Conservation (phyloP, 2,113 vertebrate genomes). For the Phocoena phocoena region DNA sequence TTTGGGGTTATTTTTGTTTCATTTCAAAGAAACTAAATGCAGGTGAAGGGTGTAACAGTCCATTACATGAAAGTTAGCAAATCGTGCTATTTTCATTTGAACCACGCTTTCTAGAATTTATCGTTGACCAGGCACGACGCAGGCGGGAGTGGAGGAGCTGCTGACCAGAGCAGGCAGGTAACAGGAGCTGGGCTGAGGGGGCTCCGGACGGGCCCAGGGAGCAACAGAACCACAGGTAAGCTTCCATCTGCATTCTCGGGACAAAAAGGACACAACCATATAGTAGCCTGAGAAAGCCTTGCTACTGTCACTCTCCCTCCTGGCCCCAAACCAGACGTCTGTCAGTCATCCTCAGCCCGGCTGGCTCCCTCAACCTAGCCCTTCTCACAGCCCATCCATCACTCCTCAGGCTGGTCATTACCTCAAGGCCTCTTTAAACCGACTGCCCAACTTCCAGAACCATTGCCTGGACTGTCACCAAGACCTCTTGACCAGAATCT, state of each 20-base stretch:
- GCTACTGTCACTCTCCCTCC: not conserved
- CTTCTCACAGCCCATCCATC: not conserved
- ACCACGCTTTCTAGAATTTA: not conserved
- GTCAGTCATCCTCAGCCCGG: rapidly evolving
- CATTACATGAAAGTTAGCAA: not conserved
- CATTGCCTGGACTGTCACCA: not conserved
- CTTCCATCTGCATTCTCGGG: not conserved
- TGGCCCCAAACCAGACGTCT: not conserved
- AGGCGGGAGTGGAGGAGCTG: not conserved
- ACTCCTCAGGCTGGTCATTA: no score
- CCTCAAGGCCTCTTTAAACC: not conserved
- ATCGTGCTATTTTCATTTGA: not conserved
- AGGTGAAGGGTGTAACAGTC: not conserved
- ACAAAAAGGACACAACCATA: not conserved
- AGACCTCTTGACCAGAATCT: not conserved
- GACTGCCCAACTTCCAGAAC: not conserved
- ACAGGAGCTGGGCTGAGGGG: rapidly evolving
- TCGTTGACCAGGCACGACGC: not conserved
- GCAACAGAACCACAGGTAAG: no score
- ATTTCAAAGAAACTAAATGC: not conserved
- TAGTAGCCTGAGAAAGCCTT: not conserved
- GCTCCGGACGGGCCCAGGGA: not conserved
- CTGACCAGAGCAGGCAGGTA: not conserved
- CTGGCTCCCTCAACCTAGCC: not conserved
- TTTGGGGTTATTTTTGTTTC: not conserved